Evolutionary conservation across 37 sponge, comb jelly and placozoan species (phyloP), one percentile per base, ranked within the genome.

Genomic region (Lycopodina hypogea): DNA sequence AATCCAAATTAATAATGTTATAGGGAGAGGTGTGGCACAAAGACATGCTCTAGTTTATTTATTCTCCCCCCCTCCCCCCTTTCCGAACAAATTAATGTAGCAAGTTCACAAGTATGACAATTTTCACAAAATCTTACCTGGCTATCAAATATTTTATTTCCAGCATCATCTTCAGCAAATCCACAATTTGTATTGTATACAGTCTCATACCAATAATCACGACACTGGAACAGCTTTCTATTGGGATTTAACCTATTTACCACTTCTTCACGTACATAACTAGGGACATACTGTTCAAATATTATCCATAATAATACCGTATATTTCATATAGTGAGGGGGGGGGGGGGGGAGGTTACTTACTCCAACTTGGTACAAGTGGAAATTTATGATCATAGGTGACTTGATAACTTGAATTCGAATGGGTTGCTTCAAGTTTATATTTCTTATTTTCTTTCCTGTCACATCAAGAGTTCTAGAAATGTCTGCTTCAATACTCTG

Each of bases 121-220:
- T n/a, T n/a, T n/a, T n/a, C n/a, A 45, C 48, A 12, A 45, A 9
- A 45, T 45, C 60, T 42, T 34, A 90, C 94, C 74, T 93, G 94
- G 35, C 94, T 93, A 57, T 86, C 94, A 83, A 89, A 93, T 64
- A 93, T 83, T 69, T 50, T 87, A 33, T 78, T 41, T 39, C 82
- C 84, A 0, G 65, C 67, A 22, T 24, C 37, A n/a, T 83, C 66
- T 30, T 85, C 42, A 26, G 74, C 56, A 75, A 83, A 76, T 1
- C 78, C 78, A 77, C 94, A 93, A 8, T 77, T 83, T 19, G 74
- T 38, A 37, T 86, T 68, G n/a, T 58, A 0, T 0, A 64, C 60
- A 0, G 56, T 24, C 0, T 79, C 63, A 78, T 73, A 86, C 94
- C 94, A 90, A 42, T 90, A 83, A 57, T 80, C 85, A 18, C 82